Percentiles rank a stretch among this genome's conserved stretches.
Conservation (phyloP, 2,888 invertebrate genomes). For the Panzeria rudis region DNA sequence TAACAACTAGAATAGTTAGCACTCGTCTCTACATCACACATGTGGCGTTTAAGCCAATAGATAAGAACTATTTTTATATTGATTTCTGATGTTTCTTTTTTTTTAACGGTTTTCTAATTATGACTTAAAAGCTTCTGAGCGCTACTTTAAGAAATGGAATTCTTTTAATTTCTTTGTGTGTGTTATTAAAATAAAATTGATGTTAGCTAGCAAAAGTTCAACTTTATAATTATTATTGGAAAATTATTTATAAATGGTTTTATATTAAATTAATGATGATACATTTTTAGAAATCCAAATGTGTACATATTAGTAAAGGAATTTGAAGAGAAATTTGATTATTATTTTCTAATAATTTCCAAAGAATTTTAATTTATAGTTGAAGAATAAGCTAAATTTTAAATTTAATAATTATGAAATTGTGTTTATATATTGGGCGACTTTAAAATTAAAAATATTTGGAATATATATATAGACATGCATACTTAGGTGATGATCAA, state of each 20-base stretch:
- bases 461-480: too few species aligned
- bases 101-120: conserved; percentile 43
- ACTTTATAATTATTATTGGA: not conserved
- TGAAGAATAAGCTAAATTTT: too few species aligned
- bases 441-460: too few species aligned
- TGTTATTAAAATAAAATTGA: conserved; percentile 24
- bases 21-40: conserved; percentile 28
- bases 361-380: not conserved
- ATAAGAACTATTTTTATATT: conserved; percentile 37
- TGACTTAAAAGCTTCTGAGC: conserved; percentile 43
- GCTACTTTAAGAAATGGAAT: conserved; percentile 14
- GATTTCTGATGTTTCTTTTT: not conserved
- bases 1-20: conserved; percentile 35
- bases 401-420: not conserved
- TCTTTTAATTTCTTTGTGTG: conserved; percentile 3
- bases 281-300: not conserved
- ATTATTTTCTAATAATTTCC: not conserved
- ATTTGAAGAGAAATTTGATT: not conserved
- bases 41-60: conserved; percentile 35
- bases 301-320: too few species aligned
- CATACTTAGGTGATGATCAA: too few species aligned
- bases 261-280: conserved; percentile 13
- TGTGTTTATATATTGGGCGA: too few species aligned
- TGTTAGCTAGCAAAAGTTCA: not conserved
- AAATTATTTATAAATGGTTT: conserved; percentile 23